Percentiles rank a stretch among this genome's conserved stretches.
These are phyloP conservation scores for Pegoplata infirma DNA, from an alignment of 2,888 invertebrate genomes.

Conservation along the genomic window DNA sequence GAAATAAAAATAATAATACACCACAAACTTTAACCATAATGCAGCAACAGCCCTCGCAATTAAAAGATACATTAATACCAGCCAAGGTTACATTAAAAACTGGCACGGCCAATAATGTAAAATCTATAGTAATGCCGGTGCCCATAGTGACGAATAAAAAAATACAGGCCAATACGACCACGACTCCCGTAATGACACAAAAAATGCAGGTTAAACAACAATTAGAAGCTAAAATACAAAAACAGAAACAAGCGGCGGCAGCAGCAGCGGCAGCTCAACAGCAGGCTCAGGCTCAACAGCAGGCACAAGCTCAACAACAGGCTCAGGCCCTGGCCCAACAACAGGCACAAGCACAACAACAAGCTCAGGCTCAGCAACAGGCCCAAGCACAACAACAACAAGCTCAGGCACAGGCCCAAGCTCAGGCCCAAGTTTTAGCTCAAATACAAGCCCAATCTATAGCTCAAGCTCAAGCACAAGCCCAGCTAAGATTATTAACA, in stretches of 20 bases:
- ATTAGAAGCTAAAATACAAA: constrained; percentile 85
- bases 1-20: constrained; percentile 3
- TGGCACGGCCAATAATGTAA: constrained; percentile 35
- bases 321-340: too few relatives aligned
- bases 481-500: constrained; percentile 71
- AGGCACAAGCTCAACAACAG: constrained; percentile 78
- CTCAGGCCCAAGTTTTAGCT: constrained; percentile 68
- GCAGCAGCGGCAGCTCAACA: constrained; percentile 69
- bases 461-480: constrained; percentile 60
- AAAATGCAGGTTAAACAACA: constrained; percentile 82
- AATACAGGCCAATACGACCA: constrained; percentile 40
- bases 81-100: constrained; percentile 71
- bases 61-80: constrained; percentile 62
- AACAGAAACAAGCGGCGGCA: constrained; percentile 76
- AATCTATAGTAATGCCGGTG: constrained; percentile 41
- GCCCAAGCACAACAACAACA: constrained; percentile 80
- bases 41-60: constrained; percentile 67
- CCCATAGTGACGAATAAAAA: constrained; percentile 44
- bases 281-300: constrained; percentile 77
- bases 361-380: constrained; percentile 78
- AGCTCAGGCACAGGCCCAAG: constrained; percentile 75
- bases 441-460: constrained; percentile 79
- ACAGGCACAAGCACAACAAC: constrained; percentile 77
- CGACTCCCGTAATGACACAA: constrained; percentile 75
- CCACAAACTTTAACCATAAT: constrained; percentile 71